phyloP scores from a whole-genome alignment of 1,140 invertebrate species.

The Leptoteleia sp. region DNA sequence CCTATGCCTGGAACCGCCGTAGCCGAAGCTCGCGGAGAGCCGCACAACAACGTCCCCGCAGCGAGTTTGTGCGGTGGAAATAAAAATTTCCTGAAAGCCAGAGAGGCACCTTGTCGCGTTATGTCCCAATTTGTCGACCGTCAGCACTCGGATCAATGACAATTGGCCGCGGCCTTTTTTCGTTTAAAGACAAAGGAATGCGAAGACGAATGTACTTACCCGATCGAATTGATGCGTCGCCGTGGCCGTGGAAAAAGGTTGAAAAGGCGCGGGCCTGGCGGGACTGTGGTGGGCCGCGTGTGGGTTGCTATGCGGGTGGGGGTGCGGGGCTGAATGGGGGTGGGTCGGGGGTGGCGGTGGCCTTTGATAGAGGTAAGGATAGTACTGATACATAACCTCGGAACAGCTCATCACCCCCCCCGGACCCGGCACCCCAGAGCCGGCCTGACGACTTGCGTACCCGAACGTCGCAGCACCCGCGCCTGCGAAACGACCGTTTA shows the following conservation, averaged over 20 bases:
- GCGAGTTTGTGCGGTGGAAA: too few species aligned
- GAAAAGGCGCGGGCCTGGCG: conserved; percentile 79
- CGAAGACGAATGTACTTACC: conserved; percentile 75
- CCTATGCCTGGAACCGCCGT: too few species aligned
- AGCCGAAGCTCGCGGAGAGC: too few species aligned
- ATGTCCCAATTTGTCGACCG: conserved; percentile 16
- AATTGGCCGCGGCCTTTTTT: not conserved
- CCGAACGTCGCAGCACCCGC: conserved; percentile 79
- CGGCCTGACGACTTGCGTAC: conserved; percentile 79
- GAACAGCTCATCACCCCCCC: conserved; percentile 83
- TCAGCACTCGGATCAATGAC: conserved; percentile 8
- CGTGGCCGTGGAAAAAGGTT: conserved; percentile 77
- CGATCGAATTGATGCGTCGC: conserved; percentile 82
- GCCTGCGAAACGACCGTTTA: conserved; percentile 71
- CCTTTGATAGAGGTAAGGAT: conserved; percentile 83
- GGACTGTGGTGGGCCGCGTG: conserved; percentile 79
- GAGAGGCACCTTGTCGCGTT: not conserved
- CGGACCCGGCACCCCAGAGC: conserved; percentile 80
- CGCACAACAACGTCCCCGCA: too few species aligned
- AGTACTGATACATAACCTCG: conserved; percentile 85
- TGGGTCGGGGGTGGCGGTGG: conserved; percentile 80
- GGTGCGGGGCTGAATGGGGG: conserved; percentile 77
- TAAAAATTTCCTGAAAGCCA: conserved; percentile 9
- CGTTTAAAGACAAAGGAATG: conserved; percentile 19
- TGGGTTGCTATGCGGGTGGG: conserved; percentile 74